Conservation (phyloP, 2,113 vertebrate species). For the Xenotilapia caudafasciata region DNA sequence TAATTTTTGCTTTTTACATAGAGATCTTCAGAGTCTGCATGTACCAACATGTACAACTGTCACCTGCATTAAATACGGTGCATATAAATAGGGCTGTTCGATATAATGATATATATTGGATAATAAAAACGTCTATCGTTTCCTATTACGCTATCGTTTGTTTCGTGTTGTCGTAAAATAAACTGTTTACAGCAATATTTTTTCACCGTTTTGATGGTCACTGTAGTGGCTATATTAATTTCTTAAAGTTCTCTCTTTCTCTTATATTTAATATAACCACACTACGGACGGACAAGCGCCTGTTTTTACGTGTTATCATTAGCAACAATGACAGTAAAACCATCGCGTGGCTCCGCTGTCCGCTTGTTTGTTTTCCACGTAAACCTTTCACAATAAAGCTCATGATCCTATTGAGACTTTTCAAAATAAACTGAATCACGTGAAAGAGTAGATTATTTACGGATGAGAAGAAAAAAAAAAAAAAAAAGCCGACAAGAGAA, state of each 20-base stretch:
- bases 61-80: not conserved
- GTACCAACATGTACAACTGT: not conserved
- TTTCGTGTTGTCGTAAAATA: not conserved
- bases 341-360: rapidly evolving
- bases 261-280: not conserved
- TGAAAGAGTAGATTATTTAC: not conserved
- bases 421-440: not conserved
- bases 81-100: not conserved
- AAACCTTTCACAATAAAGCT: not conserved
- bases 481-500: too few relatives aligned
- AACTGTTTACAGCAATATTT: not conserved
- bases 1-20: not conserved
- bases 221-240: not conserved
- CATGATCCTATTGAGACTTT: not conserved
- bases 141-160: not conserved
- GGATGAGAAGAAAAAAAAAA: too few relatives aligned
- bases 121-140: not conserved
- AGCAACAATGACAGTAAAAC: not conserved
- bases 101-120: not conserved
- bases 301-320: not conserved
- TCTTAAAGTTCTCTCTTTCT: not conserved
- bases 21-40: not conserved
- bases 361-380: not conserved
- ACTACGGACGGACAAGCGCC: not conserved
- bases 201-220: not conserved